Percentiles rank a stretch among this genome's conserved stretches.
These are phyloP conservation scores for Monochamus saltuarius DNA, from an alignment of 1,140 invertebrate species.

Conservation along the genomic window DNA sequence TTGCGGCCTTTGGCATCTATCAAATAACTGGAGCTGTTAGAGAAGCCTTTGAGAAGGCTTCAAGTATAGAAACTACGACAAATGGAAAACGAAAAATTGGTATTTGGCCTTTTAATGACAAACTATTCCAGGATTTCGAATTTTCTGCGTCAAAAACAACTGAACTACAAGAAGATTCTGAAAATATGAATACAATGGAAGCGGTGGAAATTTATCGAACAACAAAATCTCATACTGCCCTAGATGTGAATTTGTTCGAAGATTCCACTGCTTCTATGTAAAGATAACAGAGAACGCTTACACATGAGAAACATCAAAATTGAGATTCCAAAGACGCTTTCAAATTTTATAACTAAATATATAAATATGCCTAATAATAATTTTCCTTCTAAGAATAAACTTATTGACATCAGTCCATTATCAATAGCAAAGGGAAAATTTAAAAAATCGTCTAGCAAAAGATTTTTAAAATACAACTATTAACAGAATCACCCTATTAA, in stretches of 20 bases:
- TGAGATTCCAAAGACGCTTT: no score
- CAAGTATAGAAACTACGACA: constrained; percentile 3
- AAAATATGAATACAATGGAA: not conserved
- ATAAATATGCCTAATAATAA: not conserved
- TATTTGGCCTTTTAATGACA: constrained; percentile 11
- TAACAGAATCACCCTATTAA: constrained; percentile 1
- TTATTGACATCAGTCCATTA: not conserved
- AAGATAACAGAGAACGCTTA: not conserved
- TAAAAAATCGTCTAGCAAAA: not conserved
- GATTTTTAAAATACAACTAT: not conserved
- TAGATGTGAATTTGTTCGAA: not conserved
- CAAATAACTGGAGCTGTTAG: constrained; percentile 8
- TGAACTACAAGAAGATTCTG: not conserved
- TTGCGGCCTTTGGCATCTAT: constrained; percentile 7
- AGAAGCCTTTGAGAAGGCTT: constrained; percentile 9
- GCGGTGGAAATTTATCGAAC: no score
- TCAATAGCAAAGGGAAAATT: constrained; percentile 3
- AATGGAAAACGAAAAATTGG: constrained; percentile 8
- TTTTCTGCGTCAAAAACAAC: constrained; percentile 23
- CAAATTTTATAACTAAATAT: no score
- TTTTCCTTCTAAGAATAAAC: not conserved
- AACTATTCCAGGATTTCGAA: constrained; percentile 6
- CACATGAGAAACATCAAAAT: no score
- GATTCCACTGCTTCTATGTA: not conserved
- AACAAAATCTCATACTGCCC: not conserved